Conservation (phyloP, 1,140 invertebrate genomes). For the Acromyrmex charruanus region DNA sequence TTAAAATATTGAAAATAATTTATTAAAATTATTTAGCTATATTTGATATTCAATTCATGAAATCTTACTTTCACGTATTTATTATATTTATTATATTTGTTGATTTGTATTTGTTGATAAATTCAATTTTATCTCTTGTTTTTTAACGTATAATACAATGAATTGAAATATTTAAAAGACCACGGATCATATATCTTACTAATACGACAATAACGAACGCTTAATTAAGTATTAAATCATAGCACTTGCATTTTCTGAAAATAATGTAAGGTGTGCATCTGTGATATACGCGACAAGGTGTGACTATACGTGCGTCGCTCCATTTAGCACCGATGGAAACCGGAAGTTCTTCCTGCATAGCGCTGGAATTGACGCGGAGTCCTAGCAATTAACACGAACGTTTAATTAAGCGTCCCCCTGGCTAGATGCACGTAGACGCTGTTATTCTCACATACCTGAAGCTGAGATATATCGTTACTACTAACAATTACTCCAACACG, state of each 20-base stretch:
- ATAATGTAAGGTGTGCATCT: slow-evolving; percentile 16
- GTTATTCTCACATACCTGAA: slow-evolving; percentile 83
- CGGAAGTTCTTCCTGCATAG: slow-evolving; percentile 73
- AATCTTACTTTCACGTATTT: not conserved
- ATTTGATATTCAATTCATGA: not conserved
- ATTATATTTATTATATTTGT: not conserved
- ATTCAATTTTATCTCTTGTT: not conserved
- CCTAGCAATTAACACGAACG: slow-evolving; percentile 83
- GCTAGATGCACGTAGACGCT: slow-evolving; percentile 77
- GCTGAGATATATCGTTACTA: slow-evolving; percentile 81
- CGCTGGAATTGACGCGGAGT: slow-evolving; percentile 78
- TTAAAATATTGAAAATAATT: not conserved
- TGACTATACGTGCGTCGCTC: slow-evolving; percentile 64
- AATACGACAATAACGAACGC: slow-evolving; percentile 15
- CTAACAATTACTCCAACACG: slow-evolving; percentile 81
- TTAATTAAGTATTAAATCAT: slow-evolving; percentile 53
- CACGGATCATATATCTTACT: not conserved
- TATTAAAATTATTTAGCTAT: not conserved
- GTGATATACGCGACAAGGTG: slow-evolving; percentile 45
- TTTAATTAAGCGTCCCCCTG: slow-evolving; percentile 83
- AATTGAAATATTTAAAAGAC: not conserved
- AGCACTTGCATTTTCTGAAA: slow-evolving; percentile 34
- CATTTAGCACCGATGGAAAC: slow-evolving; percentile 71
- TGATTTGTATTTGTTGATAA: too few relatives aligned
- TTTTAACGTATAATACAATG: not conserved